Base-by-base conservation (phyloP, 2,113 vertebrate genomes). In the Engraulis encrasicolus region DNA sequence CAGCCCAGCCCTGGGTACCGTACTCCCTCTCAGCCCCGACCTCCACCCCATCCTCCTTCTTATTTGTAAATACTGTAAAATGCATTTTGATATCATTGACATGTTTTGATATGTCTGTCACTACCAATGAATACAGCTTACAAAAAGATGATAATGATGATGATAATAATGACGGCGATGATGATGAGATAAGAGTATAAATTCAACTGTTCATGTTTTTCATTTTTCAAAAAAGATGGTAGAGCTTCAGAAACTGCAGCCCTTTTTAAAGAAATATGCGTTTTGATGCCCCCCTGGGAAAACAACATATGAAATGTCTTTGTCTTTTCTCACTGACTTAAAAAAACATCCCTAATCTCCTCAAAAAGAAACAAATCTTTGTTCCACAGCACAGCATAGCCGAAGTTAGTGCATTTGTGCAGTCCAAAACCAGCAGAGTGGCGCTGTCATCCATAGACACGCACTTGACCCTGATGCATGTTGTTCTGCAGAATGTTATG, bases 71-170 rank as follows among this genome's bases (percentile, higher is more conserved):
- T 95, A 95, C 91, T 94, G 94, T 95, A 95, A 90, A 95, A 94
- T 94, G 94, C 94, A 95, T 95, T 95, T 95, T 95, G 94, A 95
- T 95, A 95, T 94, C 94, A 95, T 95, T 94, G 94, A 95, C 94
- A 95, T 95, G 94, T 94, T 94, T 95, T 95, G 90, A 95, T 93
- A 95, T 95, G 93, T 95, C 94, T 93, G 92, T 94, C 94, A 95
- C 92, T 93, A 95, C 92, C 93, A 94, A 94, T 94, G 93, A 95
- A 92, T 93, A 93, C 93, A 94, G 66, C 66, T 74, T 74, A 74
- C 66, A 74, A 74, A 31, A 74, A 34, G 91, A 92, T 93, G 88
- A 94, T 92, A 94, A 91, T 93, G 66, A 74, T n/a, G n/a, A n/a
- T n/a, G n/a, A n/a, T n/a, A n/a, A n/a, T n/a, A n/a, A n/a, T n/a